Evolutionary conservation across 2,797 vertebrate genomes (phyloP).

Genomic region (Xiphorhynchus erythropygius): DNA sequence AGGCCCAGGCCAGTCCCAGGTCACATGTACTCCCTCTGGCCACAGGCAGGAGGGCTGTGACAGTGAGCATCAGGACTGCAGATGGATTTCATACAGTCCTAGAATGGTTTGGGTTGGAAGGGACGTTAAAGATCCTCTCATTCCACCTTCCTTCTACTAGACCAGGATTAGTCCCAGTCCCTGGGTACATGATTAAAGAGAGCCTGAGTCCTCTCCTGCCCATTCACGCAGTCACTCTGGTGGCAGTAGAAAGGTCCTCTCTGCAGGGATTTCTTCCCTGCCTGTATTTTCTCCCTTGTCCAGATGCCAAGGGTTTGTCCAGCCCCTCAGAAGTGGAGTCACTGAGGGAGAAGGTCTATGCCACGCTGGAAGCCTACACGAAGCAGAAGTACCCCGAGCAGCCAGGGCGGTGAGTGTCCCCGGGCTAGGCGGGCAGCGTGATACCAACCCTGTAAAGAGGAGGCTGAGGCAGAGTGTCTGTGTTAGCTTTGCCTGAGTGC

Average conservation of each 20-base stretch:
- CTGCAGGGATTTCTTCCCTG: background rate
- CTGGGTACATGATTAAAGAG: background rate
- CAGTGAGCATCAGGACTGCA: background rate
- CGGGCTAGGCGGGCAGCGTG: background rate
- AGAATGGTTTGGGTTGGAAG: background rate
- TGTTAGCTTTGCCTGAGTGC: background rate
- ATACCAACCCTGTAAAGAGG: background rate
- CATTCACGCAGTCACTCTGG: rapidly evolving
- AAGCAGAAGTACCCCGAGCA: constrained; percentile 97
- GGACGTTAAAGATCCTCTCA: background rate
- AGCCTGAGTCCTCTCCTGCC: rapidly evolving
- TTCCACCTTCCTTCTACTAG: background rate
- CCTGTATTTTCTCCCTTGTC: background rate
- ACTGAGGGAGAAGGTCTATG: constrained; percentile 92
- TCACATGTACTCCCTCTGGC: background rate
- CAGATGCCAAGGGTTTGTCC: constrained; percentile 95
- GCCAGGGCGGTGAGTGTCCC: constrained; percentile 87
- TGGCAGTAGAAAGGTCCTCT: background rate
- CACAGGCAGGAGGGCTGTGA: background rate
- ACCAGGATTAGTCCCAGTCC: background rate
- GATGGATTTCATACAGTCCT: background rate
- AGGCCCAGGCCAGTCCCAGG: background rate
- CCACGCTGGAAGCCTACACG: constrained; percentile 93
- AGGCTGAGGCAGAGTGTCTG: background rate
- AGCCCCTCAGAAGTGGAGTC: constrained; percentile 90